Evolutionary conservation across 2,797 vertebrate genomes (phyloP).

Genomic region (Betta splendens): DNA sequence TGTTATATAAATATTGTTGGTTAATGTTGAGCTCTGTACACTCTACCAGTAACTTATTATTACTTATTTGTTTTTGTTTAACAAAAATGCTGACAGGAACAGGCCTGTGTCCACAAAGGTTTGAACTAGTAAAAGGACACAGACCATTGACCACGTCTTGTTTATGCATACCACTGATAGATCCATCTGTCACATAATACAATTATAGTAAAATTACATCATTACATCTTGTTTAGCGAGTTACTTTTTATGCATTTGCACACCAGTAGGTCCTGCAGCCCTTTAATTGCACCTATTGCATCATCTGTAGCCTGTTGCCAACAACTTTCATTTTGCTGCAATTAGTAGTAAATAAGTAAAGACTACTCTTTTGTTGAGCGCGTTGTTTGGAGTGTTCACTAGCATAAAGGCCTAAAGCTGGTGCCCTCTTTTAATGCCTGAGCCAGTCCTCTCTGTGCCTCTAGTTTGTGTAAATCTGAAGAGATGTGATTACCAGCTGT

Average conservation of each 20-base stretch:
- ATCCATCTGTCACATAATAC: neutral
- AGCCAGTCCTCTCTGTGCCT: slow-evolving; percentile 32
- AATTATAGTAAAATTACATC: neutral
- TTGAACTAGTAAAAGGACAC: too few relatives aligned
- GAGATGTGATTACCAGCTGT: slow-evolving; percentile 13
- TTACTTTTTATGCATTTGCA: neutral
- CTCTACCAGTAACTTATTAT: slow-evolving; percentile 9
- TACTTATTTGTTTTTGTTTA: too few relatives aligned
- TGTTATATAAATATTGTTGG: slow-evolving; percentile 10
- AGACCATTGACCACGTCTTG: too few relatives aligned
- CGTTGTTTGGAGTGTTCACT: slow-evolving; percentile 4
- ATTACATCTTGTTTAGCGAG: too few relatives aligned
- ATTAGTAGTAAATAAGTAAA: neutral
- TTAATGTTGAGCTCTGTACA: slow-evolving; percentile 22
- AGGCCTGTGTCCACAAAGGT: too few relatives aligned
- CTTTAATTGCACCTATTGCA: neutral
- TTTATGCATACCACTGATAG: neutral
- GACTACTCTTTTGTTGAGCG: neutral
- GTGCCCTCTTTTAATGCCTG: neutral
- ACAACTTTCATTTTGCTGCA: neutral
- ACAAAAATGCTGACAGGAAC: slow-evolving; percentile 30
- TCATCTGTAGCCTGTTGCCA: too few relatives aligned
- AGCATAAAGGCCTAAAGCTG: too few relatives aligned
- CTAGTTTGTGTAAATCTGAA: too few relatives aligned
- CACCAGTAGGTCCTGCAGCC: neutral